Percentiles rank a stretch among this genome's conserved stretches.
phyloP scores from a whole-genome alignment of 2,888 invertebrate genomes.

The Capitulum mitella region DNA sequence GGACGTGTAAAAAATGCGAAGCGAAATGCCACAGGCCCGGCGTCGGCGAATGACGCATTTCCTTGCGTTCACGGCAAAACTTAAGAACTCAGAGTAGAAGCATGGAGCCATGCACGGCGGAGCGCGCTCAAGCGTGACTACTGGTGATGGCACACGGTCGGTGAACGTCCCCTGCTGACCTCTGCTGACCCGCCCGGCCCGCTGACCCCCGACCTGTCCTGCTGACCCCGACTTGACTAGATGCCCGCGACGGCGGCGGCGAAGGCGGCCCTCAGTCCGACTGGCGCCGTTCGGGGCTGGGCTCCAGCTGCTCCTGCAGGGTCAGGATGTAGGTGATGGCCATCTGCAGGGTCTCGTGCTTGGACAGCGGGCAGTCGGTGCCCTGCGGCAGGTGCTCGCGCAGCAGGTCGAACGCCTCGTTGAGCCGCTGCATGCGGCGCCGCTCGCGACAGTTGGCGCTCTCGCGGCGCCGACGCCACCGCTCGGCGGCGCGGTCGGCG shows the following conservation, averaged over 20 bases:
- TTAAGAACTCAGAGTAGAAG: no score
- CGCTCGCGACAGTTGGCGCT: constrained; percentile 18
- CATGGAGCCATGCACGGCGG: no score
- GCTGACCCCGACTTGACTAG: background rate
- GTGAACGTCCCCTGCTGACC: no score
- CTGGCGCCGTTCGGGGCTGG: background rate
- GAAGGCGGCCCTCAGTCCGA: background rate
- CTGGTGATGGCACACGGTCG: background rate
- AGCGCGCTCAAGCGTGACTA: background rate
- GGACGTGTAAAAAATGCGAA: no score
- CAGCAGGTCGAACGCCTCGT: constrained; percentile 23
- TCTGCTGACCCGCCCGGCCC: no score
- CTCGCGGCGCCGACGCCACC: background rate
- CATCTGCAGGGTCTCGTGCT: constrained; percentile 24
- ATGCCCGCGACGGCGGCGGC: background rate
- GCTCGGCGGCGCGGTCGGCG: background rate
- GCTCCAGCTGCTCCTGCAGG: background rate
- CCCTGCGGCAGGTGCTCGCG: background rate
- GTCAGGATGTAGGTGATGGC: background rate
- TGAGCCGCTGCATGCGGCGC: constrained; percentile 22
- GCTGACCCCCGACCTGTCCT: no score
- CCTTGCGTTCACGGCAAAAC: no score
- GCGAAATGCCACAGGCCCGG: no score
- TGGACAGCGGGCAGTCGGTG: background rate
- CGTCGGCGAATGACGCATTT: no score